phyloP scores from a whole-genome alignment of 2,888 invertebrate genomes.

The Cerceris ruficornis region DNA sequence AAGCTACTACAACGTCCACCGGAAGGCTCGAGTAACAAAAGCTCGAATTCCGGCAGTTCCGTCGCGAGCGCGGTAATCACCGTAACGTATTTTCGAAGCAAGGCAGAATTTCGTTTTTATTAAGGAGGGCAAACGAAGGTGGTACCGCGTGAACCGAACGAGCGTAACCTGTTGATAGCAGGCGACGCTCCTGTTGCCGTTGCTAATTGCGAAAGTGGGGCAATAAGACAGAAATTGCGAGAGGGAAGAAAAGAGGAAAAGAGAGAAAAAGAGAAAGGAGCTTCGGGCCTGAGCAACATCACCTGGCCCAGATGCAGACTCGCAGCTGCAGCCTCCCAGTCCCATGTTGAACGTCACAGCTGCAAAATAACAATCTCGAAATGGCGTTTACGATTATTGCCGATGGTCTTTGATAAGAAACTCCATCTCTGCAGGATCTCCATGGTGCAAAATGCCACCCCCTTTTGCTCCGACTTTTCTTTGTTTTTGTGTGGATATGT shows the following conservation, averaged over 20 bases:
- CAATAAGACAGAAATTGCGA: conserved; percentile 50
- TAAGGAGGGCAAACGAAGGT: conserved; percentile 18
- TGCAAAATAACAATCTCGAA: conserved; percentile 48
- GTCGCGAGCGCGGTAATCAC: conserved; percentile 45
- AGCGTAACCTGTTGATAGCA: conserved; percentile 63
- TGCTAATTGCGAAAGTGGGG: conserved; percentile 64
- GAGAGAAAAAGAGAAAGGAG: conserved; percentile 18
- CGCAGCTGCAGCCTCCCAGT: conserved; percentile 41
- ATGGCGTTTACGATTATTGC: conserved; percentile 60
- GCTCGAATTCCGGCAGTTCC: conserved; percentile 17
- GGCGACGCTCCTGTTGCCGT: conserved; percentile 32
- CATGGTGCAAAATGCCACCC: neutral
- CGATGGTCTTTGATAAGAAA: conserved; percentile 35
- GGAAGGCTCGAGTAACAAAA: conserved; percentile 44
- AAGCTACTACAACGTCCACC: conserved; percentile 6
- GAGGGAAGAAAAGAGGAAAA: conserved; percentile 43
- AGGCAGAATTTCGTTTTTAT: conserved; percentile 28
- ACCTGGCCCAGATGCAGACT: conserved; percentile 49
- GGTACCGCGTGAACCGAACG: conserved; percentile 17
- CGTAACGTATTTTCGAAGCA: conserved; percentile 27
- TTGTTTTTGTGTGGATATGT: neutral
- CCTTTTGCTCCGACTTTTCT: neutral
- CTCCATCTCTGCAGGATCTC: conserved; percentile 38
- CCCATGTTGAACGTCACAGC: conserved; percentile 25
- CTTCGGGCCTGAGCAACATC: conserved; percentile 24